A percentile compares a stretch with the other conserved stretches of the same genome.
Conservation (phyloP, 2,113 vertebrate genomes). For the Panthera leo region DNA sequence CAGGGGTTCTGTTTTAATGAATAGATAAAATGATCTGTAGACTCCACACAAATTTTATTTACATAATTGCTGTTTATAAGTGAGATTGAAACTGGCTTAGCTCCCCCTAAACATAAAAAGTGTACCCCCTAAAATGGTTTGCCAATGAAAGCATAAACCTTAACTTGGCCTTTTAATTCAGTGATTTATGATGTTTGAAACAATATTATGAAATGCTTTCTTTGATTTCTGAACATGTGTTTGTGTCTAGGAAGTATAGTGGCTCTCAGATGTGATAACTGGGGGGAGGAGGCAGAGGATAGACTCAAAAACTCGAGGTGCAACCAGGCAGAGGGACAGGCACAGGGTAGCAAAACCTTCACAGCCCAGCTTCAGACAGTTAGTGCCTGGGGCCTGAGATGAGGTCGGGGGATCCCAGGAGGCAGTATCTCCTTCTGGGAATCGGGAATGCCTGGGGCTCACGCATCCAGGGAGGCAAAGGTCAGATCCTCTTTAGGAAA, state of each 20-base stretch:
- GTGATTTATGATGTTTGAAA: slow-evolving; percentile 7
- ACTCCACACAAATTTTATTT: neutral
- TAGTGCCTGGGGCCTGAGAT: neutral
- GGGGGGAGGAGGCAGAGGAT: neutral
- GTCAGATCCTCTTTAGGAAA: neutral
- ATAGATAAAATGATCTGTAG: neutral
- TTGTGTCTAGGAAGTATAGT: neutral
- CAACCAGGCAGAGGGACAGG: neutral
- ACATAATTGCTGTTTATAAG: slow-evolving; percentile 23
- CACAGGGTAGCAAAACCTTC: neutral
- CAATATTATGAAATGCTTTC: neutral
- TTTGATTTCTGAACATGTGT: slow-evolving; percentile 40
- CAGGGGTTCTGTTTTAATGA: neutral
- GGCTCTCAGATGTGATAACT: neutral
- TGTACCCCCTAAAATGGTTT: neutral
- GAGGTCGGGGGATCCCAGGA: neutral
- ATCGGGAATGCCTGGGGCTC: neutral
- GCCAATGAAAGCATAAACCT: neutral
- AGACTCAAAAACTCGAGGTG: neutral
- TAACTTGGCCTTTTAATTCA: slow-evolving; percentile 43
- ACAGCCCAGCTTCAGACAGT: neutral
- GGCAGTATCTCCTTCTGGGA: neutral
- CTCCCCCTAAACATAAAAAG: neutral
- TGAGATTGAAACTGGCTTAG: neutral
- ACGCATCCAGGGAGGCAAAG: neutral